Evolutionary conservation across 2,113 vertebrate species (phyloP).

Genomic region (human (Homo sapiens)): DNA sequence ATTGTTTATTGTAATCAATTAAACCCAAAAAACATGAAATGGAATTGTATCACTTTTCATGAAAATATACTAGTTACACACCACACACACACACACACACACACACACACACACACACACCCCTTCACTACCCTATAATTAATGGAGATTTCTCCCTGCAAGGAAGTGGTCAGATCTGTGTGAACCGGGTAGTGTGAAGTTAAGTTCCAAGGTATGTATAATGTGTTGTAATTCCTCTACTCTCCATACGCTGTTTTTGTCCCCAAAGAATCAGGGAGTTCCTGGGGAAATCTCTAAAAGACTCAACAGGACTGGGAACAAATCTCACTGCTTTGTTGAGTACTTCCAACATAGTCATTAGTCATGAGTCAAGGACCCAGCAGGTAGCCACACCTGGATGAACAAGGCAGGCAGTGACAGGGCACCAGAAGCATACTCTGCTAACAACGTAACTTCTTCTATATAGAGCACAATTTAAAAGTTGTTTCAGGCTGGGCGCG

Average conservation of each 20-base stretch:
- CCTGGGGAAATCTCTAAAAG: not conserved
- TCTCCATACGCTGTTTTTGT: not conserved
- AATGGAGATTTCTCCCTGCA: not conserved
- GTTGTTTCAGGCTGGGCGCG: too few relatives aligned
- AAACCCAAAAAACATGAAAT: not conserved
- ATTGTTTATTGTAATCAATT: not conserved
- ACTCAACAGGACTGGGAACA: not conserved
- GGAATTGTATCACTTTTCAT: not conserved
- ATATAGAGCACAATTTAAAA: not conserved
- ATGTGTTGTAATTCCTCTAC: not conserved
- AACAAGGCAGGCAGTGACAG: too few relatives aligned
- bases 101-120: not conserved
- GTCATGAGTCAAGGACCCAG: not conserved
- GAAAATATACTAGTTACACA: not conserved
- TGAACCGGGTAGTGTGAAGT: not conserved
- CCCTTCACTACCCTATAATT: not conserved
- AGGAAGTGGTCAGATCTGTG: not conserved
- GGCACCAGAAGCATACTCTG: too few relatives aligned
- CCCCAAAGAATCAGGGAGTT: not conserved
- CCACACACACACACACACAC: not conserved
- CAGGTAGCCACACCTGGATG: too few relatives aligned
- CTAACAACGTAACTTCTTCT: too few relatives aligned
- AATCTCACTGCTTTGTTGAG: not conserved
- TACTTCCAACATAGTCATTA: not conserved
- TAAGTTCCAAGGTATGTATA: not conserved